A percentile compares a stretch with the other conserved stretches of the same genome.
These are phyloP conservation scores for Suillia variegata DNA, from an alignment of 2,888 invertebrate species.

Conservation along the genomic window DNA sequence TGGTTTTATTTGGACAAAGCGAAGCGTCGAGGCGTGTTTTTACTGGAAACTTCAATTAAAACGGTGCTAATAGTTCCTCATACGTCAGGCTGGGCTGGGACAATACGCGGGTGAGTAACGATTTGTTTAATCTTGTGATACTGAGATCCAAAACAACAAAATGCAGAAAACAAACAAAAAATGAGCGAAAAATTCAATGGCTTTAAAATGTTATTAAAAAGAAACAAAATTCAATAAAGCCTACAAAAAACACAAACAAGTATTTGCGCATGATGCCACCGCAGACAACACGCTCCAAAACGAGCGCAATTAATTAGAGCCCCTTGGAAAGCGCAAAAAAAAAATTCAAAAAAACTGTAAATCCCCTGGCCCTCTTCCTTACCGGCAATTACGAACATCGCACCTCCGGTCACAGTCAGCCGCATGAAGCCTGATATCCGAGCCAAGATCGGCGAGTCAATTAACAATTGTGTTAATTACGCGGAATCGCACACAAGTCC, in stretches of 20 bases:
- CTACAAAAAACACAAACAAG: slow-evolving; percentile 10
- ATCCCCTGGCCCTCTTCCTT: slow-evolving; percentile 2
- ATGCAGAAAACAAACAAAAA: not conserved
- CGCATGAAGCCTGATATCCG: no score
- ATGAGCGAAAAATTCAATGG: not conserved
- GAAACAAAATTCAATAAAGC: slow-evolving; percentile 2
- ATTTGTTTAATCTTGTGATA: slow-evolving; percentile 1
- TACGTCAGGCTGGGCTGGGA: not conserved
- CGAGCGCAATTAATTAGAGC: slow-evolving; percentile 58
- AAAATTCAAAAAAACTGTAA: no score
- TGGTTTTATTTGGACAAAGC: not conserved
- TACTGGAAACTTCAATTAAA: not conserved
- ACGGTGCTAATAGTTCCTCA: not conserved
- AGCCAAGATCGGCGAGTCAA: not conserved
- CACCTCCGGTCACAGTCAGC: slow-evolving; percentile 1
- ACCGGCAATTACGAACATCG: slow-evolving; percentile 9
- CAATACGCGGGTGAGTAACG: slow-evolving; percentile 7
- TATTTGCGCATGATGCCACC: slow-evolving; percentile 4
- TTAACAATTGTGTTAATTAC: slow-evolving; percentile 4
- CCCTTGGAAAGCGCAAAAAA: slow-evolving; percentile 31
- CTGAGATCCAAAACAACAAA: not conserved
- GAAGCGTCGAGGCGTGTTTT: no score
- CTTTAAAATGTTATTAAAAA: not conserved
- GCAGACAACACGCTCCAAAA: slow-evolving; percentile 37
- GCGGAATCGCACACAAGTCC: not conserved